Conservation (phyloP, 2,888 invertebrate genomes). For the Deilephila elpenor region DNA sequence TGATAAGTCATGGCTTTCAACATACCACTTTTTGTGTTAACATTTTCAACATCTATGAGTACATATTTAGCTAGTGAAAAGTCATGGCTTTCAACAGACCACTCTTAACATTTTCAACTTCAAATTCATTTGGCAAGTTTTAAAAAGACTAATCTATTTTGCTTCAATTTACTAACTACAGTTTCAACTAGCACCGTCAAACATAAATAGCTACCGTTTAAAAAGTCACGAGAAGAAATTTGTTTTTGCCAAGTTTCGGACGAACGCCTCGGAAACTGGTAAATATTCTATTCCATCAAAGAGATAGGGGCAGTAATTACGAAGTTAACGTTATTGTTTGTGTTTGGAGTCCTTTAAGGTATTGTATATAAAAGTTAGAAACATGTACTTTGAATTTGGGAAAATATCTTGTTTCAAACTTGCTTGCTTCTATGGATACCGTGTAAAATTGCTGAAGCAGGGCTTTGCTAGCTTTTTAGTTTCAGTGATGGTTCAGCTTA, state of each 20-base stretch:
- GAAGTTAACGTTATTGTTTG: constrained; percentile 3
- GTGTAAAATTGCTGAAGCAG: no score
- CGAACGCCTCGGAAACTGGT: neutral
- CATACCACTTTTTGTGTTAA: no score
- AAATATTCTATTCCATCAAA: constrained; percentile 19
- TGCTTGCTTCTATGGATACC: neutral
- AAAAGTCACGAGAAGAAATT: constrained; percentile 39
- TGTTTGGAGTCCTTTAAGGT: constrained; percentile 10
- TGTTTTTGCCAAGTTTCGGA: neutral
- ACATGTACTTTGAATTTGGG: neutral
- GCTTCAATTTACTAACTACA: neutral
- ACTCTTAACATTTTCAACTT: no score
- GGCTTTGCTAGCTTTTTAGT: neutral
- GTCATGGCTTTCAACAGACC: no score
- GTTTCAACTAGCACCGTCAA: neutral
- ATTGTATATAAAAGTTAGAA: neutral
- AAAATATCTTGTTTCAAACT: neutral
- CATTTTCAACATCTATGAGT: no score
- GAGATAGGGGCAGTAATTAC: constrained; percentile 8
- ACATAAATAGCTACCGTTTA: constrained; percentile 2
- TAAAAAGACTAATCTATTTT: neutral
- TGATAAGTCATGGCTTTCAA: no score
- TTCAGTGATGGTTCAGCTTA: no score
- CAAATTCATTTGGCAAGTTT: no score
- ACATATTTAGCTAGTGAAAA: no score